phyloP scores from a whole-genome alignment of 2,888 invertebrate species.

The Saturnia japonica region DNA sequence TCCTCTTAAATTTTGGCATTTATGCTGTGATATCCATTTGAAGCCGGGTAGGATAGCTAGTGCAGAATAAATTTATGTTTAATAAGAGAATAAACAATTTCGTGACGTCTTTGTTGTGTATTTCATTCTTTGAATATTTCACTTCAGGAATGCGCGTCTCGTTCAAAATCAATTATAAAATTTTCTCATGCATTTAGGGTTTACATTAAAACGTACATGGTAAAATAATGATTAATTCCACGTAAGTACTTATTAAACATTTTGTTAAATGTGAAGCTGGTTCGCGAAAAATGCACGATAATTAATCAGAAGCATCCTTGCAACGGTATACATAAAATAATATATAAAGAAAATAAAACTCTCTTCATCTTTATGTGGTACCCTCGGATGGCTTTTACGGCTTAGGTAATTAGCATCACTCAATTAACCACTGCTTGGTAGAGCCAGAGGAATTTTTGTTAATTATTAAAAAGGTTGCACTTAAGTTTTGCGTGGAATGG shows the following conservation, averaged over 20 bases:
- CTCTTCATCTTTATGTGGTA: constrained; percentile 61
- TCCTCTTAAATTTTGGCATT: too few relatives aligned
- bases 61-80: neutral
- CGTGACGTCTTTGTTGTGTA: neutral
- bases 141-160: neutral
- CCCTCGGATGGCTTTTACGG: constrained; percentile 73
- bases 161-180: constrained; percentile 9
- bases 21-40: too few relatives aligned
- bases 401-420: constrained; percentile 79
- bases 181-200: constrained; percentile 4
- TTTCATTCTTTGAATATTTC: neutral
- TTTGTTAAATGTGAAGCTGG: constrained; percentile 12
- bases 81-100: neutral
- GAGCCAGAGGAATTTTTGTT: constrained; percentile 72
- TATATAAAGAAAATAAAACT: constrained; percentile 65
- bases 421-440: constrained; percentile 73
- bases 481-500: constrained; percentile 52
- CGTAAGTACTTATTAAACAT: constrained; percentile 10
- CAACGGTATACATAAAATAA: constrained; percentile 24
- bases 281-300: constrained; percentile 7
- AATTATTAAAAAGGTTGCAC: constrained; percentile 81
- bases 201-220: constrained; percentile 8
- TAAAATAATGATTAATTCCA: constrained; percentile 12
- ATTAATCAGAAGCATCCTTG: constrained; percentile 13
- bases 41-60: too few relatives aligned